phyloP scores from a whole-genome alignment of 1,140 invertebrate species.

The Lasaia peninsularis region DNA sequence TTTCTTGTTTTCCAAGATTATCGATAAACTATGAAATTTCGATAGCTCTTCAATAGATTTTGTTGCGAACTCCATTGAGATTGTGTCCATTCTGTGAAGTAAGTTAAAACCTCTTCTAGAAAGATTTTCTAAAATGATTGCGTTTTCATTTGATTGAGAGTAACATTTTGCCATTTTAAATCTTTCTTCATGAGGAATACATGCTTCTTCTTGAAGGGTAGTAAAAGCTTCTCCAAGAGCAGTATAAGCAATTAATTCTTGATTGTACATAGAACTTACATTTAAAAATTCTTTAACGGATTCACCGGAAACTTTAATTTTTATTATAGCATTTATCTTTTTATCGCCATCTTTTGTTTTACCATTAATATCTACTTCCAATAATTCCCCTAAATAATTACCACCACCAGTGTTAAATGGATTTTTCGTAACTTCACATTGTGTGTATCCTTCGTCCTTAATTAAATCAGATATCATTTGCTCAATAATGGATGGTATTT shows the following conservation, averaged over 20 bases:
- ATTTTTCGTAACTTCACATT: slow-evolving; percentile 26
- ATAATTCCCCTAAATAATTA: slow-evolving; percentile 27
- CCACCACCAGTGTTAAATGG: slow-evolving; percentile 15
- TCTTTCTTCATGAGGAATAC: slow-evolving; percentile 10
- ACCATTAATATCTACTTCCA: slow-evolving; percentile 28
- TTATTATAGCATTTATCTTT: slow-evolving; percentile 23
- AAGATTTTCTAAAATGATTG: background rate
- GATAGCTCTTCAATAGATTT: background rate
- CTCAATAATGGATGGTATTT: slow-evolving; percentile 14
- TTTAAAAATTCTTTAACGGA: background rate
- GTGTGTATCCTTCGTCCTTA: slow-evolving; percentile 31
- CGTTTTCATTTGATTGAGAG: background rate
- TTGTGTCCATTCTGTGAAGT: background rate
- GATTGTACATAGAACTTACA: background rate
- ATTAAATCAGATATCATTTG: slow-evolving; percentile 27
- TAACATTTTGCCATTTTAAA: slow-evolving; percentile 15
- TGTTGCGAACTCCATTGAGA: background rate
- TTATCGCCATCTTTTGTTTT: slow-evolving; percentile 18
- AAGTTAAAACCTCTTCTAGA: background rate
- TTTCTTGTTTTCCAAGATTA: background rate
- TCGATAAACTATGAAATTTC: background rate
- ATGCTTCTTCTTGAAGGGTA: slow-evolving; percentile 12
- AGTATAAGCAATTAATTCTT: background rate
- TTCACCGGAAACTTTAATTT: background rate
- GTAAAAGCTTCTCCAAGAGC: background rate